These are phyloP conservation scores for Leuciscus waleckii DNA, from an alignment of 2,797 vertebrate species.

Conservation along the genomic window DNA sequence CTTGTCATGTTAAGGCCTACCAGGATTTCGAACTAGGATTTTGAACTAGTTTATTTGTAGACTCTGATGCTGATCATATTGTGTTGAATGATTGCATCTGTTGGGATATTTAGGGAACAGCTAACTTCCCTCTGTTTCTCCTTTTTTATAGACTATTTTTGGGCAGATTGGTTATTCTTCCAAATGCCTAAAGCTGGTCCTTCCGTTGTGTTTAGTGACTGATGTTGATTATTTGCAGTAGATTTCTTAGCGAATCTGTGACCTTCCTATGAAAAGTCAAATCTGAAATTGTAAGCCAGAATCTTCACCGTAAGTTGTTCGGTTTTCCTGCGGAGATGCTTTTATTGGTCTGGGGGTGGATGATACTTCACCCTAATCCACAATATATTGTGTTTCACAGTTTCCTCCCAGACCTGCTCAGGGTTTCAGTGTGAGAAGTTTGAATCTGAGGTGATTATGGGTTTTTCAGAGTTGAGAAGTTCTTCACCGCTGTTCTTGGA, in stretches of 20 bases:
- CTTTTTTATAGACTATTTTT: slow-evolving; percentile 11
- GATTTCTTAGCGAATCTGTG: background rate
- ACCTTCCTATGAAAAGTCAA: background rate
- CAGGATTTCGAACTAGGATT: background rate
- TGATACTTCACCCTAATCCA: slow-evolving; percentile 43
- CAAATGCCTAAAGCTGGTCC: background rate
- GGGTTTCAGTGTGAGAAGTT: slow-evolving; percentile 25
- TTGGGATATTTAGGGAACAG: slow-evolving; percentile 2
- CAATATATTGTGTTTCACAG: slow-evolving; percentile 36
- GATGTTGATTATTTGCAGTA: no score
- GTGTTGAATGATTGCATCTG: slow-evolving; percentile 6
- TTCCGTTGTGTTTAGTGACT: background rate
- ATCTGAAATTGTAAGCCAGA: background rate
- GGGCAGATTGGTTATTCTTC: background rate
- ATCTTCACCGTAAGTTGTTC: background rate
- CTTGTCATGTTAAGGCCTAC: slow-evolving; percentile 17
- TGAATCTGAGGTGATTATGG: slow-evolving; percentile 38
- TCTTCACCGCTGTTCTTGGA: slow-evolving; percentile 1
- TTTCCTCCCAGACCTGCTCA: slow-evolving; percentile 25
- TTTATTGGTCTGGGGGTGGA: slow-evolving; percentile 44
- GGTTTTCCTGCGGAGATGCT: slow-evolving; percentile 18
- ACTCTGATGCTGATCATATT: slow-evolving; percentile 15
- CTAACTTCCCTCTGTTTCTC: slow-evolving; percentile 7
- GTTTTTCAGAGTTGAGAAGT: slow-evolving; percentile 1
- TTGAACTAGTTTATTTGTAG: slow-evolving; percentile 4